Evolutionary conservation across 2,888 invertebrate species (phyloP), one percentile per base, ranked within the genome.

Genomic region (Hirtodrosophila alboralis): DNA sequence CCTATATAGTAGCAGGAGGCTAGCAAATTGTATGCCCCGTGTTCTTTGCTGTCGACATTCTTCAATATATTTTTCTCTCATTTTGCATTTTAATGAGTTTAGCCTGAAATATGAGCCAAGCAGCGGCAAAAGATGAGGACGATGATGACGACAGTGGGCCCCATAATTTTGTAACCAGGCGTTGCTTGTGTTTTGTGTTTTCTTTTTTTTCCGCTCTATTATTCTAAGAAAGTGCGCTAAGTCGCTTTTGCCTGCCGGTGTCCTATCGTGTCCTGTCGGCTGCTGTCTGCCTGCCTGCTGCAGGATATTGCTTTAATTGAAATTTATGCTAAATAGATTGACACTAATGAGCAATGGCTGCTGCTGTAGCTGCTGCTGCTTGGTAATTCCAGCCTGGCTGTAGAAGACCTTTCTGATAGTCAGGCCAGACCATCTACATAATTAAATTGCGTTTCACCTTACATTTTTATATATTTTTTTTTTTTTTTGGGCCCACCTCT

Each of bases 261-360:
- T 27, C 61, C 31, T 56, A 41, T 52, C 47, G 33, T 18, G 12
- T 26, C 30, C 18, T 33, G 18, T 5, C 5, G 3, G 5, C 18
- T 21, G 23, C 52, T 49, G 40, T 12, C 48, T 43, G 49, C 36
- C 36, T 65, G 73, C 61, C 81, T 63, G 75, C 80, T 84, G 75
- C 79, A 71, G 84, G 79, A 84, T 81, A 81, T 86, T 70, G 71
- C 81, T 84, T 84, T 86, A 84, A 84, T 84, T 84, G 83, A 86
- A 84, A 84, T 86, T 84, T 84, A 84, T 84, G 84, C 84, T 86
- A 81, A 84, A 86, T 84, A 86, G 84, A 84, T 84, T 83, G 84
- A 79, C 84, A 81, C 80, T 81, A 81, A 81, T 81, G 80, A 81
- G 80, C 84, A 71, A 71, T 84, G 79, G 79, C 83, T 77, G 63